A percentile compares a stretch with the other conserved stretches of the same genome.
Conservation (phyloP, 2,113 vertebrate genomes). For the Blennius ocellaris region DNA sequence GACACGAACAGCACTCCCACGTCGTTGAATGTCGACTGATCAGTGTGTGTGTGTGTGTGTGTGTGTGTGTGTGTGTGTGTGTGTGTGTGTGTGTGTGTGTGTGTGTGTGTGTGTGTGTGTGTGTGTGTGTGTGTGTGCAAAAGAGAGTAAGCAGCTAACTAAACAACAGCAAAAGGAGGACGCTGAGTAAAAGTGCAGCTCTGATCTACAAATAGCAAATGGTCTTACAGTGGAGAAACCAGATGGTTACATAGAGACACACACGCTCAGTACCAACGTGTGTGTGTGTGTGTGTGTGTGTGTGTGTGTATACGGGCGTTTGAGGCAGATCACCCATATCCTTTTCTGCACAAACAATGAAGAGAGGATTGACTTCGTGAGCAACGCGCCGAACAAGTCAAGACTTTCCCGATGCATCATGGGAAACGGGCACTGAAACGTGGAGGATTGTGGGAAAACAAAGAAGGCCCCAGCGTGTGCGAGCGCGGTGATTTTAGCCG, state of each 20-base stretch:
- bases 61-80: too few relatives aligned
- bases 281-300: not conserved
- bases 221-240: constrained; percentile 46
- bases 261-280: not conserved
- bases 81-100: too few relatives aligned
- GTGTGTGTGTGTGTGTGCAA: not conserved
- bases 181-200: constrained; percentile 47
- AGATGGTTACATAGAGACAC: constrained; percentile 32
- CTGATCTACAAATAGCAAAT: constrained; percentile 51
- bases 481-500: constrained; percentile 37
- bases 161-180: constrained; percentile 60
- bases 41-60: not conserved
- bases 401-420: constrained; percentile 28
- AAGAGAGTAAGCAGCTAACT: constrained; percentile 50
- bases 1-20: constrained; percentile 7
- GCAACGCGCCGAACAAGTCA: not conserved
- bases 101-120: constrained; percentile 5
- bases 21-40: not conserved
- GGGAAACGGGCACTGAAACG: constrained; percentile 5
- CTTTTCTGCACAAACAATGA: not conserved
- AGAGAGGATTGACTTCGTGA: not conserved
- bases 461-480: not conserved
- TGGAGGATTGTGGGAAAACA: not conserved
- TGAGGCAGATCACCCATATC: constrained; percentile 20
- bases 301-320: constrained; percentile 18